Percentiles rank a stretch among this genome's conserved stretches.
These are phyloP conservation scores for Eilema sororculum DNA, from an alignment of 2,888 invertebrate species.

Conservation along the genomic window DNA sequence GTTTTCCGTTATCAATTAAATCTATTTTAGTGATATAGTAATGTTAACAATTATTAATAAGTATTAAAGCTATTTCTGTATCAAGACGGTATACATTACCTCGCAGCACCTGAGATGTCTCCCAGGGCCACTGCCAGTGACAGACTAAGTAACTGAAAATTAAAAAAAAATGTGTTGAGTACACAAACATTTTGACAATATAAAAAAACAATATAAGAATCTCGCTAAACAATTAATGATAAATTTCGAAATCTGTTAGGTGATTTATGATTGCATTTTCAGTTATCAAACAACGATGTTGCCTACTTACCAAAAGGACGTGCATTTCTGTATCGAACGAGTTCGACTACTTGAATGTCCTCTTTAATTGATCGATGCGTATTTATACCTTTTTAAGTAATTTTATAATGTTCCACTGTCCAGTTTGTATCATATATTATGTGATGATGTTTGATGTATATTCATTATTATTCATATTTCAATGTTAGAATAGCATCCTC, in stretches of 20 bases:
- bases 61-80: background rate
- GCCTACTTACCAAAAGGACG: conserved; percentile 72
- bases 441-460: conserved; percentile 67
- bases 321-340: conserved; percentile 78
- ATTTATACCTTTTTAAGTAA: conserved; percentile 83
- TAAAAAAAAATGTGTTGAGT: conserved; percentile 6
- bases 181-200: too few species aligned
- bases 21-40: background rate
- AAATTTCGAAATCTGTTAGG: background rate
- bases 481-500: conserved; percentile 60
- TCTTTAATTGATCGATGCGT: conserved; percentile 71
- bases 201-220: background rate
- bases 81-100: conserved; percentile 24
- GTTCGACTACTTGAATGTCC: conserved; percentile 75
- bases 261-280: too few species aligned
- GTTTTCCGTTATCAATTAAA: background rate
- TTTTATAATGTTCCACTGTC: conserved; percentile 71
- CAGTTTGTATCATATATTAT: conserved; percentile 77
- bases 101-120: conserved; percentile 2
- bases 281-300: too few species aligned
- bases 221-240: background rate
- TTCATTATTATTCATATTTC: conserved; percentile 70
- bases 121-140: conserved; percentile 13
- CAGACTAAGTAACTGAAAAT: conserved; percentile 2
- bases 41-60: background rate